Evolutionary conservation across 2,797 vertebrate genomes (phyloP), one percentile per base, ranked within the genome.

Genomic region (Lithobates pipiens): DNA sequence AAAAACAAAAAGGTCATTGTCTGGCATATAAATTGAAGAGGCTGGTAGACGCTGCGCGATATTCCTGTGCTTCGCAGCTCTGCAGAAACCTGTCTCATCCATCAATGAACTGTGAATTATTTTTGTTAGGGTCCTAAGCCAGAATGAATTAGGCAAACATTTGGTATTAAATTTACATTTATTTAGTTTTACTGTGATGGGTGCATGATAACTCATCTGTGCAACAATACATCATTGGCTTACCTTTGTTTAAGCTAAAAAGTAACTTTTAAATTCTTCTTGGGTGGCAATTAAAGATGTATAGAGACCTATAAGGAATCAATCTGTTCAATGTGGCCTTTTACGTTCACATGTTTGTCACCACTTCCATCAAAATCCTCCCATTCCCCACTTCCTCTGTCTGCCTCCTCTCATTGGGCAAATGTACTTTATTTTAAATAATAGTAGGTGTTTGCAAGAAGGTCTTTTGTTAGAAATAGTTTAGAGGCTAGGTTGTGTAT

Each of bases 121-220:
- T 54, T 54, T 80, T 46, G 36, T 61, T 89, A n/a, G 32, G 34
- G 54, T 57, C 39, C 61, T 21, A 27, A 83, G 9, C 78, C 77
- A 0, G 0, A 21, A 27, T 5, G 57, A 11, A 54, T 76, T 85
- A 89, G 75, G 61, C 44, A 76, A 71, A 1, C 0, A 61, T 63
- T 25, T 3, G 11, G 76, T 5, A 75, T 61, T 76, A 80, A 85
- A 80, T 69, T 69, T 76, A 85, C 63, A 36, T 65, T 44, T 54
- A 54, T 54, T 54, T 54, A 54, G 42, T 80, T 80, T 76, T 76
- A 76, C 57, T 44, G 18, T 80, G 54, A n/a, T 76, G 73, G 84
- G 75, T 85, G 84, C 77, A 70, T 80, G 84, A 39, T 34, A 25
- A 85, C 73, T 67, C 71, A 63, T 69, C 70, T 65, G 46, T 67